Evolutionary conservation across 2,888 invertebrate species (phyloP), one percentile per base, ranked within the genome.

Genomic region (Melinaea menophilus): DNA sequence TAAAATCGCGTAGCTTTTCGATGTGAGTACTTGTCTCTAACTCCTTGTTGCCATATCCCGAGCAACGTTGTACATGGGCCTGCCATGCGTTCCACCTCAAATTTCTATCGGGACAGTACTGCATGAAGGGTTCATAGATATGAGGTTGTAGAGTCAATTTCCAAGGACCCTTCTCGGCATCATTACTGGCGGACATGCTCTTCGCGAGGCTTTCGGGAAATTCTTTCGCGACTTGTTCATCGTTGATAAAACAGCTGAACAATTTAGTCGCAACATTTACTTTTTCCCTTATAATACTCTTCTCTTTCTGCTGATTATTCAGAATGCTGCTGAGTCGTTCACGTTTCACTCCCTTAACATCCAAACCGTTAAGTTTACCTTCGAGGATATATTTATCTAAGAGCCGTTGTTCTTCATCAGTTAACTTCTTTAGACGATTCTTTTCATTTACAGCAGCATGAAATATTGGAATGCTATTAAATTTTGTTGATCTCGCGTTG

Each of bases 11-110:
- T 60, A 98, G 95, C 76, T 95, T 94, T 79, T 97, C 96, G 63
- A 98, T 82, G 76, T 94, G 88, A 0, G 93, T 86, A 77, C 95
- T 95, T 22, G 95, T 97, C 80, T 93, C 92, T 67, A 94, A 75
- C 70, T 92, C 86, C 76, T 91, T 92, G 22, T 94, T 93, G n/a
- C 89, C 85, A 68, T 90, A 91, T 56, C 92, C 92, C 0, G 96
- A 95, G 48, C 95, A 95, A 69, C 95, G 91, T 61, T 93, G 92
- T 0, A 94, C 93, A 77, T 93, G 91, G 0, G 96, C 96, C 67
- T 95, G 93, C 97, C 98, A 98, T 0, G 95, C 85, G 77, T 96
- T 96, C 94, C 95, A 96, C 45, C 98, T 92, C 51, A 95, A 80
- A 47, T 92, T 88, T 66, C 96, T 91, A 77, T 95, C 94, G 0